Base-by-base conservation (phyloP, 2,888 invertebrate species). In the Pachliopta kotzebuea region DNA sequence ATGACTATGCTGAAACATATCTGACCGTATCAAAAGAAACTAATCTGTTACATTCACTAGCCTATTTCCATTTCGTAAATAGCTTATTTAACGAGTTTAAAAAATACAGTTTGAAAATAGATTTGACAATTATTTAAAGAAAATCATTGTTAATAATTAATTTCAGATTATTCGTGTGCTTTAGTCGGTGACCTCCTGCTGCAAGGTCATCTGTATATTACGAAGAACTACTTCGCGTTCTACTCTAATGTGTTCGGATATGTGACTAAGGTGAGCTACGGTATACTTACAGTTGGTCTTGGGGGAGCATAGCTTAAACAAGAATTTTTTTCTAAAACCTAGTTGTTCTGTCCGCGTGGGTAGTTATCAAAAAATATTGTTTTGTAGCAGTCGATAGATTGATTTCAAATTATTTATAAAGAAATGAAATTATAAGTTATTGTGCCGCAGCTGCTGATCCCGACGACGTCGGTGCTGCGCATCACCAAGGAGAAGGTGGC, bases 191-290 rank as follows among this genome's bases (percentile, higher is more conserved):
- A 98, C 85, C 97, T 98, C 74, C 91, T 98, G 61, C 94, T 98
- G 26, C 98, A 98, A 92, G 98, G 98, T 63, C 96, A 97, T 83
- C 94, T 98, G 74, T 98, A 98, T 92, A 97, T 98, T 81, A 98
- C 98, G 69, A 96, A 96, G 81, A 97, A 98, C 84, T 97, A 97
- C 92, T 97, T 98, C 91, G 98, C 98, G 74, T 98, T 98, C 93
- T 97, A 98, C 88, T 98, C 98, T 70, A 98, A 98, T 86, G 98
- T 98, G 67, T 97, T 98, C 85, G 98, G 98, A 78, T 97, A 97
- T 88, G 96, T 98, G 71, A 97, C 98, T 78, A 97, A 97, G 94
- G 97, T 97, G 88, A 93, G 92, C 75, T 18, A 57, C 62, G 58
- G 60, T 50, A 26, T 21, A 0, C 24, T 14, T 4, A 37, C 6